phyloP scores from a whole-genome alignment of 2,888 invertebrate genomes.

The Agrochola lota region DNA sequence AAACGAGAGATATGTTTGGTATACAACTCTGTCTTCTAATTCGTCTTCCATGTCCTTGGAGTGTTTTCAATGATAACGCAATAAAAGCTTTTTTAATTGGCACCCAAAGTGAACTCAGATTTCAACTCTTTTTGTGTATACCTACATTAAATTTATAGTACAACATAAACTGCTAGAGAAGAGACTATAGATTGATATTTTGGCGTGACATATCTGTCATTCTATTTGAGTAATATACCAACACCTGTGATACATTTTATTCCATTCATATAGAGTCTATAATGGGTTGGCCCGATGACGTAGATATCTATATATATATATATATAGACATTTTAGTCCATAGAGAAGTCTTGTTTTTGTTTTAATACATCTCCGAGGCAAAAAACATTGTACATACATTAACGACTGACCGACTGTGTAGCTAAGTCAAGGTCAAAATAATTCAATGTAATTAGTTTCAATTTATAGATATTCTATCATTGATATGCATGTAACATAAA shows the following conservation, averaged over 20 bases:
- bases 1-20: conserved; percentile 96
- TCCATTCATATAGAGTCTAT: fast-evolving
- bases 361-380: conserved; percentile 9
- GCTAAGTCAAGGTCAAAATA: conserved; percentile 21
- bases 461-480: conserved; percentile 5
- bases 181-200: conserved; percentile 15
- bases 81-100: conserved; percentile 45
- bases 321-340: conserved; percentile 29
- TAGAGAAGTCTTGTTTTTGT: conserved; percentile 46
- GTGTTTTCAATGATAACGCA: conserved; percentile 61
- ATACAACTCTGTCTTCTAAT: conserved; percentile 96
- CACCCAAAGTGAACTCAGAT: conserved; percentile 43
- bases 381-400: conserved; percentile 2
- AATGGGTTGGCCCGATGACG: conserved; percentile 9
- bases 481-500: background rate
- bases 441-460: conserved; percentile 31
- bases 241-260: conserved; percentile 25
- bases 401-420: conserved; percentile 3
- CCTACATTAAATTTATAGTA: conserved; percentile 53
- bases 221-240: conserved; percentile 28
- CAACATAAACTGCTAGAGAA: conserved; percentile 18
- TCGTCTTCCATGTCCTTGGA: conserved; percentile 96
- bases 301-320: background rate
- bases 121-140: conserved; percentile 49
- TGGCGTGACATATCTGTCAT: conserved; percentile 57